phyloP scores from a whole-genome alignment of 2,113 vertebrate species.

The Dasypus novemcinctus region DNA sequence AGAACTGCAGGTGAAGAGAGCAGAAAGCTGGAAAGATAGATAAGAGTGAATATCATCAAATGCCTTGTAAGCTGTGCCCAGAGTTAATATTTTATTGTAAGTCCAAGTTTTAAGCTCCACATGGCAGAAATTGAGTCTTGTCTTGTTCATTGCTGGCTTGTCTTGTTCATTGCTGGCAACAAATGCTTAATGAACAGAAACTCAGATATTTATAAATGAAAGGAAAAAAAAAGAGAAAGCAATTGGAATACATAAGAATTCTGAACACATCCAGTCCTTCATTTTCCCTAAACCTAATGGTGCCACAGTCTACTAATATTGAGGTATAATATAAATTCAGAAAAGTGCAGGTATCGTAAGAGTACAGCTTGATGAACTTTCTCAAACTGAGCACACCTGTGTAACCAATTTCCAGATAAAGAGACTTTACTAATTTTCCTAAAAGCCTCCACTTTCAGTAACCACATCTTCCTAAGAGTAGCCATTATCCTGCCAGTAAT shows the following conservation, averaged over 20 bases:
- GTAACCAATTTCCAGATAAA: neutral
- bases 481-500: neutral
- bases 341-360: neutral
- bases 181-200: neutral
- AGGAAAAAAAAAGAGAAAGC: neutral
- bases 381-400: neutral
- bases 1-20: neutral
- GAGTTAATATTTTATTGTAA: neutral
- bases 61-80: neutral
- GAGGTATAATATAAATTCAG: neutral
- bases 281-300: neutral
- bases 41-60: neutral
- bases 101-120: neutral
- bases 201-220: neutral
- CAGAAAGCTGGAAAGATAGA: neutral
- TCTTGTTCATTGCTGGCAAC: neutral
- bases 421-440: neutral
- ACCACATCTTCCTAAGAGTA: neutral
- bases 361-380: neutral
- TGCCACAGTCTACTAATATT: neutral
- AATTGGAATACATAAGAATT: neutral
- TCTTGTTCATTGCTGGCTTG: neutral
- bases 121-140: neutral
- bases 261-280: conserved; percentile 12
- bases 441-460: neutral